Evolutionary conservation across 2,888 invertebrate genomes (phyloP).

Genomic region (Harpagoxenus sublaevis): DNA sequence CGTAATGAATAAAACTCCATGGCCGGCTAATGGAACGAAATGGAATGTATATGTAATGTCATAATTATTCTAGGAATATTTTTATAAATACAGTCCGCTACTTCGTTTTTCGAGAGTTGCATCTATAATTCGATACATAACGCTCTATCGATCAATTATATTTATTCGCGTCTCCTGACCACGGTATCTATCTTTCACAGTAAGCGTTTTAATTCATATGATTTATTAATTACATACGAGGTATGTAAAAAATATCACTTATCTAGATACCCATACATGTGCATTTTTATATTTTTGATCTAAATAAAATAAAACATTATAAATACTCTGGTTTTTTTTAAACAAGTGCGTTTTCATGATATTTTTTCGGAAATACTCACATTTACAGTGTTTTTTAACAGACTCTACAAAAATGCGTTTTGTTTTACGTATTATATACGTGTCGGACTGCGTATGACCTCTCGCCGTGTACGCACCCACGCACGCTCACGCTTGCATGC

Average conservation of each 20-base stretch:
- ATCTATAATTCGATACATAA: constrained; percentile 18
- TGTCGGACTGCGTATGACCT: not conserved
- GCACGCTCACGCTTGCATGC: not conserved
- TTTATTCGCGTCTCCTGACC: not conserved
- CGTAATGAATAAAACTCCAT: constrained; percentile 62
- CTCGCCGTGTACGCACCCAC: not conserved
- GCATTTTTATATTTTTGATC: no score
- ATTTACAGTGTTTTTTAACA: not conserved
- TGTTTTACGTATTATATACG: no score
- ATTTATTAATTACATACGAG: not conserved
- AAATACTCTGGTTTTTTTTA: not conserved
- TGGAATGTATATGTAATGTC: constrained; percentile 39
- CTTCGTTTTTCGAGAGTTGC: not conserved
- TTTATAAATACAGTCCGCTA: not conserved
- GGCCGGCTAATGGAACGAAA: constrained; percentile 66
- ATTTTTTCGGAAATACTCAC: not conserved
- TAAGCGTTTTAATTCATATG: not conserved
- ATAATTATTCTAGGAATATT: constrained; percentile 31
- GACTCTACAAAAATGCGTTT: not conserved
- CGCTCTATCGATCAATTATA: constrained; percentile 2
- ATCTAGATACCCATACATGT: no score
- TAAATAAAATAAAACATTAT: no score
- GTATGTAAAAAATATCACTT: no score
- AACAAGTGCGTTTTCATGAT: not conserved
- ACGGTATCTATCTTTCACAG: not conserved